Conservation (phyloP, 2,113 vertebrate genomes). For the Anhinga rufa region DNA sequence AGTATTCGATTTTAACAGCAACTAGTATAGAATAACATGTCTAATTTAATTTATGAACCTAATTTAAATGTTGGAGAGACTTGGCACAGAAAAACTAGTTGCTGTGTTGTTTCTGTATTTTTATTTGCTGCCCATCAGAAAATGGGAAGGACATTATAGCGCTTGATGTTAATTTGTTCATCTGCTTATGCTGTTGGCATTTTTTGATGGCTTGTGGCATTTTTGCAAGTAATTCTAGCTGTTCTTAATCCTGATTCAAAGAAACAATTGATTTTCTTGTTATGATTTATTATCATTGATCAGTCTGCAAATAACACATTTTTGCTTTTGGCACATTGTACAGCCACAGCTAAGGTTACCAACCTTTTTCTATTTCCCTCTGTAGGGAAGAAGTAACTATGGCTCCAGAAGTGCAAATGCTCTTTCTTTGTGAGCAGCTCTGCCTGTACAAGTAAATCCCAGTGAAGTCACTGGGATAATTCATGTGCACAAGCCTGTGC, state of each 20-base stretch:
- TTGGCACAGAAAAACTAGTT: background rate
- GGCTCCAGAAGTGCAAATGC: background rate
- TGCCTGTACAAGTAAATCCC: background rate
- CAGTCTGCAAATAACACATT: background rate
- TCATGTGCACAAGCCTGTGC: rapidly evolving
- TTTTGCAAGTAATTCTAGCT: background rate
- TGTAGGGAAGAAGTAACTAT: background rate
- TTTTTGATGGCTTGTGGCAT: background rate
- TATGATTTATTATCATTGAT: conserved; percentile 44
- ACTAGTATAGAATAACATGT: background rate
- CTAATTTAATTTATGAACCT: conserved; percentile 39
- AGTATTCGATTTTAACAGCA: conserved; percentile 22
- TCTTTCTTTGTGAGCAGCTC: background rate
- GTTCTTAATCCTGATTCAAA: conserved; percentile 1
- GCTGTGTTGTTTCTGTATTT: background rate
- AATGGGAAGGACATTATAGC: background rate
- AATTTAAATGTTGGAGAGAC: background rate
- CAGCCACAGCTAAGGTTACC: background rate
- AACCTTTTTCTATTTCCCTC: background rate
- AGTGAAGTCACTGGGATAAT: background rate
- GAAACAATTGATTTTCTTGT: conserved; percentile 22
- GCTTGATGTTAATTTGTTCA: background rate
- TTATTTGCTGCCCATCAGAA: background rate
- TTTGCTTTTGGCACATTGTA: background rate
- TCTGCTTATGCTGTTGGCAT: background rate